Evolutionary conservation across 2,888 invertebrate genomes (phyloP).

Genomic region (Epistrophella euchroma): DNA sequence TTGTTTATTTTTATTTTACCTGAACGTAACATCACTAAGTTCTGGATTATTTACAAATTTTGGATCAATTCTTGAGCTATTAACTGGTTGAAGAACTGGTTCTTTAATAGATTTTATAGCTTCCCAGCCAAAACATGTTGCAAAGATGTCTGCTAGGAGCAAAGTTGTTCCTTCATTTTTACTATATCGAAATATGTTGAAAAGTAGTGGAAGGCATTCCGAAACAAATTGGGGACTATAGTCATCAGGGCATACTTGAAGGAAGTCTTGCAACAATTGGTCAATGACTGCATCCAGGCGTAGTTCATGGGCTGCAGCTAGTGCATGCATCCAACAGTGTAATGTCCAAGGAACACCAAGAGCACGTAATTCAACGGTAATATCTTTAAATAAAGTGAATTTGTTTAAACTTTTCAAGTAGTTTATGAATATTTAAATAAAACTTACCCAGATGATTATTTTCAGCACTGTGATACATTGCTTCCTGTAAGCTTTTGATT

Average conservation of each 20-base stretch:
- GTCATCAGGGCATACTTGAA: conserved; percentile 95
- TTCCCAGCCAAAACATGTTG: conserved; percentile 95
- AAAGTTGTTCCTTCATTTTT: conserved; percentile 96
- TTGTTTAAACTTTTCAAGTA: not conserved
- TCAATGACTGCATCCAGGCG: conserved; percentile 93
- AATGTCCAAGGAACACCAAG: conserved; percentile 95
- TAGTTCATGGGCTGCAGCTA: conserved; percentile 94
- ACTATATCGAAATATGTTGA: conserved; percentile 95
- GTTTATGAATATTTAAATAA: not conserved
- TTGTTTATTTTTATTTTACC: conserved; percentile 83
- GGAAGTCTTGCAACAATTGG: conserved; percentile 94
- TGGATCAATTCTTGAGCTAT: conserved; percentile 93
- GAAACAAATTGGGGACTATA: conserved; percentile 95
- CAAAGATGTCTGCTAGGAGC: conserved; percentile 94
- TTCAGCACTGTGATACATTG: conserved; percentile 97
- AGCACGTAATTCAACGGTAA: conserved; percentile 93
- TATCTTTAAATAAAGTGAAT: conserved; percentile 85
- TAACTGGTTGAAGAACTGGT: conserved; percentile 86
- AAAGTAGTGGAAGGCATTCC: conserved; percentile 94
- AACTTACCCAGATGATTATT: conserved; percentile 91
- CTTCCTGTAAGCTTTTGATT: conserved; percentile 93
- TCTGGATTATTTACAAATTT: conserved; percentile 97
- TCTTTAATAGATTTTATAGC: conserved; percentile 91
- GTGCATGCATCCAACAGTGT: conserved; percentile 96
- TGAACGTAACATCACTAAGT: conserved; percentile 95